Percentiles rank a stretch among this genome's conserved stretches.
phyloP scores from a whole-genome alignment of 2,113 vertebrate genomes.

The Cottus gobio region DNA sequence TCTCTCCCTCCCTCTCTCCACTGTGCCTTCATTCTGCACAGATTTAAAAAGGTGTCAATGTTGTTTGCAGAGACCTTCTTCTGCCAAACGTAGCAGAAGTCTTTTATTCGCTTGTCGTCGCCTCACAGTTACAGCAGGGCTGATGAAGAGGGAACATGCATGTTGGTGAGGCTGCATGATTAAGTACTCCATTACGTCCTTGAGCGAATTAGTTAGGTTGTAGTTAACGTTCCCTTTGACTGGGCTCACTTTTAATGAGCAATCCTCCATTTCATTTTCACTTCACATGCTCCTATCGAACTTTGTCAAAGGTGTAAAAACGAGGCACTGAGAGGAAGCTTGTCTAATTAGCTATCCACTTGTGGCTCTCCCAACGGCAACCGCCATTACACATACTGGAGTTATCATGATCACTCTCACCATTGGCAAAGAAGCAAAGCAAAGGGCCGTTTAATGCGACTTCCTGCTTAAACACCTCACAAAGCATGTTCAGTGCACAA shows the following conservation, averaged over 20 bases:
- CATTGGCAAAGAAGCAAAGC: constrained; percentile 51
- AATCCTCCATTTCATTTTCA: constrained; percentile 68
- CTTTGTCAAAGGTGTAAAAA: constrained; percentile 65
- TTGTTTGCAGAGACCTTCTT: constrained; percentile 27
- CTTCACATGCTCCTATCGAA: constrained; percentile 59
- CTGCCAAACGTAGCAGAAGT: constrained; percentile 5
- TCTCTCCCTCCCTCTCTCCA: neutral
- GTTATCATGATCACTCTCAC: constrained; percentile 55
- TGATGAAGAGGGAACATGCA: constrained; percentile 37
- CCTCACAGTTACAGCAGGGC: constrained; percentile 18
- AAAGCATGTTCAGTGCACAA: constrained; percentile 27
- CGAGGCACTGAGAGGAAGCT: constrained; percentile 54
- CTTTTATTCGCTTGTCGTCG: constrained; percentile 21
- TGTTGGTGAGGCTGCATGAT: constrained; percentile 34
- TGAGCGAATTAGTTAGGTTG: constrained; percentile 56
- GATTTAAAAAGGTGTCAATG: constrained; percentile 31
- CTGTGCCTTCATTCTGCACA: constrained; percentile 24
- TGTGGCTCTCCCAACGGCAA: constrained; percentile 37
- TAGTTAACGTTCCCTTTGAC: constrained; percentile 52
- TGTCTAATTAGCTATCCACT: constrained; percentile 72
- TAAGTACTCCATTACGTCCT: constrained; percentile 59
- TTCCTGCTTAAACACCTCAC: constrained; percentile 45
- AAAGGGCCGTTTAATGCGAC: constrained; percentile 39
- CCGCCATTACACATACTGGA: constrained; percentile 46
- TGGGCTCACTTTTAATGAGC: constrained; percentile 68